These are phyloP conservation scores for Melolontha melolontha DNA, from an alignment of 2,888 invertebrate species.

Conservation along the genomic window DNA sequence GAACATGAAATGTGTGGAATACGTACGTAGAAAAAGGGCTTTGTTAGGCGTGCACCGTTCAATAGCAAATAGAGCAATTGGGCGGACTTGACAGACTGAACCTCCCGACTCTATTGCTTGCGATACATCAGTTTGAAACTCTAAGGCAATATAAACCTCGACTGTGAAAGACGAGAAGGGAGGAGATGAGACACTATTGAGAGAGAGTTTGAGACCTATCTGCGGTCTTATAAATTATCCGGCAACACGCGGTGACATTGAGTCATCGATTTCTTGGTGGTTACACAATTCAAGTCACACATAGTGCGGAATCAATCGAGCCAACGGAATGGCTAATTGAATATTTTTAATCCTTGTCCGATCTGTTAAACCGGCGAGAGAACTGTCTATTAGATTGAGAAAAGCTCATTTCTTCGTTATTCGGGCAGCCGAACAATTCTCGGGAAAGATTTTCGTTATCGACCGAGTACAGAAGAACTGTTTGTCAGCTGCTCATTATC, in stretches of 20 bases:
- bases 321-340: constrained; percentile 12
- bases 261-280: constrained; percentile 40
- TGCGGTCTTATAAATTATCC: constrained; percentile 41
- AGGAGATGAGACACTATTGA: too few relatives aligned
- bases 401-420: constrained; percentile 8
- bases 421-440: background rate
- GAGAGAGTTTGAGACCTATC: constrained; percentile 13
- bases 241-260: constrained; percentile 25
- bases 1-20: background rate
- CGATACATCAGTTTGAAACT: constrained; percentile 49
- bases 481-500: too few relatives aligned
- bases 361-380: background rate
- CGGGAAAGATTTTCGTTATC: constrained; percentile 1
- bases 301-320: constrained; percentile 5
- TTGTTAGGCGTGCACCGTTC: background rate
- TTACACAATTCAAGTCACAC: background rate
- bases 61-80: constrained; percentile 17
- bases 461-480: background rate
- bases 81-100: constrained; percentile 36
- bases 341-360: constrained; percentile 28
- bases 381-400: constrained; percentile 16
- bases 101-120: constrained; percentile 44
- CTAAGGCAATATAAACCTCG: constrained; percentile 45
- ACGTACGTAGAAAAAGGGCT: background rate
- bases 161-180: background rate